Conservation (phyloP, 2,113 vertebrate species). For the Nesospiza acunhae region DNA sequence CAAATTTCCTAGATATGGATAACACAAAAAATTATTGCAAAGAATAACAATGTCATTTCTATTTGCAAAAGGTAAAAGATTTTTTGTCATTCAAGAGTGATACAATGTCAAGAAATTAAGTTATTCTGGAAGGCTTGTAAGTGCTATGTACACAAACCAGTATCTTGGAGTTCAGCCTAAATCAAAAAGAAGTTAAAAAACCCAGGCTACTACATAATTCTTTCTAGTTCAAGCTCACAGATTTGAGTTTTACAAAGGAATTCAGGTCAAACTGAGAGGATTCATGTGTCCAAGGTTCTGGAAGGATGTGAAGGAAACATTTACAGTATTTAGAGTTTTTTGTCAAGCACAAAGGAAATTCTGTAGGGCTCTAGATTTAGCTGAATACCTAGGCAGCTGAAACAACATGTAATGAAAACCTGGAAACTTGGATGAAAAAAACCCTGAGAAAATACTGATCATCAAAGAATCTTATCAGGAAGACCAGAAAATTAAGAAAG, state of each 20-base stretch:
- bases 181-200: not conserved
- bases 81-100: not conserved
- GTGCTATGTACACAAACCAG: not conserved
- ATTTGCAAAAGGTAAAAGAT: not conserved
- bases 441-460: not conserved
- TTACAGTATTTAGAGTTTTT: not conserved
- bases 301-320: not conserved
- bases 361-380: not conserved
- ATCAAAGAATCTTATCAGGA: not conserved
- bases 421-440: not conserved
- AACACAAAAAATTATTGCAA: not conserved
- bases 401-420: not conserved
- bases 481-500: not conserved
- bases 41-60: not conserved
- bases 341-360: not conserved
- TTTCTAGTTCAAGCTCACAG: not conserved
- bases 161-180: not conserved
- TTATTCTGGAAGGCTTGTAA: not conserved
- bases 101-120: not conserved
- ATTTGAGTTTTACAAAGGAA: not conserved
- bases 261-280: not conserved
- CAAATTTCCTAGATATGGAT: not conserved
- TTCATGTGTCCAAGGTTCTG: not conserved
- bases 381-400: not conserved
- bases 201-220: not conserved